Conservation (phyloP, 2,797 vertebrate species). For the Bryconaethiops microstoma region DNA sequence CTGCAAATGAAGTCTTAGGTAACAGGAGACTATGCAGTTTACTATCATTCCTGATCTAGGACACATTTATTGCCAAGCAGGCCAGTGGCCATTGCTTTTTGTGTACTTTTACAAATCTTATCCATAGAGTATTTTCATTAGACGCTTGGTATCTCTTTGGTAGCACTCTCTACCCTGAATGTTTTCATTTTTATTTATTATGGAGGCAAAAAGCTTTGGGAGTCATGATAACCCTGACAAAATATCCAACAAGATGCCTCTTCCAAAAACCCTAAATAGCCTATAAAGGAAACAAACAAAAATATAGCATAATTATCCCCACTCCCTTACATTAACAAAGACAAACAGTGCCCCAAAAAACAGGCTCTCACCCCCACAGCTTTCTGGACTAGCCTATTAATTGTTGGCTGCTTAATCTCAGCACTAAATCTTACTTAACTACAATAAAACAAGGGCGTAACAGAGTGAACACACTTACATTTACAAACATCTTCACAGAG, state of each 20-base stretch:
- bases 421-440: conserved; percentile 14
- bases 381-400: conserved; percentile 9
- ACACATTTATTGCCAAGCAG: no score
- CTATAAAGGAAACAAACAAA: background rate
- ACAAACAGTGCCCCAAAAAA: background rate
- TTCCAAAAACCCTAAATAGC: background rate
- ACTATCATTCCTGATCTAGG: no score
- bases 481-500: background rate
- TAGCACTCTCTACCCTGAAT: background rate
- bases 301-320: background rate
- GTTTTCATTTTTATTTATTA: background rate
- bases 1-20: no score
- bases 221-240: background rate
- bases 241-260: background rate
- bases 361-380: conserved; percentile 5
- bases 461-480: background rate
- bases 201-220: background rate
- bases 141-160: background rate
- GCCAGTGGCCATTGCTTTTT: no score
- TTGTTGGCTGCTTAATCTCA: background rate
- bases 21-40: no score
- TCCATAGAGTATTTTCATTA: background rate
- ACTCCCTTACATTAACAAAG: background rate
- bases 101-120: no score
- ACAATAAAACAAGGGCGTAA: background rate